Percentiles rank a stretch among this genome's conserved stretches.
Conservation (phyloP, 2,113 vertebrate genomes). For the Hydropotes inermis region DNA sequence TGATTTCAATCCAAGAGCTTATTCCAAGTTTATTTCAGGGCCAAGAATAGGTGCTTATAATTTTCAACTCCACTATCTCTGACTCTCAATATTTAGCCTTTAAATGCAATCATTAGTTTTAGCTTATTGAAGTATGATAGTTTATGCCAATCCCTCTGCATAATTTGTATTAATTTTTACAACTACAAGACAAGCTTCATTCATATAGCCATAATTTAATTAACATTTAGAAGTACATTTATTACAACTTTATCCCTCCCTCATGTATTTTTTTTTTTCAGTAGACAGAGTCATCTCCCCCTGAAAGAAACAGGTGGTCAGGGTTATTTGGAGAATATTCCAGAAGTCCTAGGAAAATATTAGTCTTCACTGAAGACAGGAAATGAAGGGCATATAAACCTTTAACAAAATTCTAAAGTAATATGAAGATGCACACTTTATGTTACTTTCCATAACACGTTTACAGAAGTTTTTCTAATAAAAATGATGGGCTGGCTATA, state of each 20-base stretch:
- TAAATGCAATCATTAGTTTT: not conserved
- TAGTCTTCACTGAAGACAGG: not conserved
- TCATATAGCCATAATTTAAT: not conserved
- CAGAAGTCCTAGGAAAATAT: not conserved
- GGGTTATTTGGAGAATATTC: not conserved
- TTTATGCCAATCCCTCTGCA: not conserved
- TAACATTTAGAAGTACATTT: not conserved
- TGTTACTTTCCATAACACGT: not conserved
- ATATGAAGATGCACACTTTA: not conserved
- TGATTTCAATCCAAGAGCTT: not conserved
- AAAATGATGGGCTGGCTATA: not conserved
- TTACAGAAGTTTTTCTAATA: not conserved
- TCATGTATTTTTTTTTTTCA: not conserved
- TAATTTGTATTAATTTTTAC: not conserved
- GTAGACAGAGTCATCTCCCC: not conserved
- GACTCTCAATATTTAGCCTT: not conserved
- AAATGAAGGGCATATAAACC: not conserved
- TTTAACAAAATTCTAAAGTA: not conserved
- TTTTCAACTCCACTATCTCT: not conserved
- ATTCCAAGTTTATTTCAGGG: slow-evolving; percentile 13
- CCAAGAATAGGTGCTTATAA: not conserved
- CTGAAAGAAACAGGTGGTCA: not conserved
- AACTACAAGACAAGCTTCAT: not conserved
- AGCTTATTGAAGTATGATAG: not conserved
- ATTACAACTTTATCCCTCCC: not conserved